Base-by-base conservation (phyloP, 2,888 invertebrate genomes). In the Phymatocera aterrima region DNA sequence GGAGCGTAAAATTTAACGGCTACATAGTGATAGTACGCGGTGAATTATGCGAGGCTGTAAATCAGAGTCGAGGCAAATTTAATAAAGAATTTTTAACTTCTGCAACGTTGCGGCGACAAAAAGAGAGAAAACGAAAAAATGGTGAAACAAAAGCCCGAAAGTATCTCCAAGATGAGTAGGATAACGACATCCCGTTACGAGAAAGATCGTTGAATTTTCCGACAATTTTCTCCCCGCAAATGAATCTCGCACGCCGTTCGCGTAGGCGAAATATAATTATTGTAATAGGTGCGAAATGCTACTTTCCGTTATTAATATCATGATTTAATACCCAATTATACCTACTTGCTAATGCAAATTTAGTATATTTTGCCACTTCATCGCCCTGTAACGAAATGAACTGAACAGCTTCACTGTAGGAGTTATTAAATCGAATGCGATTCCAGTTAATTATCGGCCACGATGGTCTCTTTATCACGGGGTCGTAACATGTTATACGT, bases 31-130 rank as follows among this genome's bases (percentile, higher is more conserved):
- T n/a, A 21, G 15, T 51, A 24, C 21, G 43, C 31, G 43, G 28
- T 54, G 28, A 72, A 54, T 72, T 51, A 54, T n/a, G n/a, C 51
- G 72, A 51, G 48, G 31, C 12, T 4, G 43, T 72, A 51, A 72
- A 31, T 72, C 72, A 72, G 15, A 15, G 51, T 18, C 12, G 72
- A 72, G 72, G 12, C 51, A n/a, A n/a, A 72, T 51, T 72, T 72
- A 48, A 72, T 48, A 48, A 72, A 24, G 72, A 51, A 72, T 34
- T 34, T 34, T 72, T 3, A 34, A 72, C 43, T 34, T 72, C 51
- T 31, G 68, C 72, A 1, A 54, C 51, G 15, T 51, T 72, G 72
- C 51, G n/a, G n/a, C n/a, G n/a, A n/a, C n/a, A 51, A 72, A 72
- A 54, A 31, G 28, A 24, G 68, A 68, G 68, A n/a, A n/a, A n/a